phyloP scores from a whole-genome alignment of 2,888 invertebrate species.

The Micropterix aruncella region DNA sequence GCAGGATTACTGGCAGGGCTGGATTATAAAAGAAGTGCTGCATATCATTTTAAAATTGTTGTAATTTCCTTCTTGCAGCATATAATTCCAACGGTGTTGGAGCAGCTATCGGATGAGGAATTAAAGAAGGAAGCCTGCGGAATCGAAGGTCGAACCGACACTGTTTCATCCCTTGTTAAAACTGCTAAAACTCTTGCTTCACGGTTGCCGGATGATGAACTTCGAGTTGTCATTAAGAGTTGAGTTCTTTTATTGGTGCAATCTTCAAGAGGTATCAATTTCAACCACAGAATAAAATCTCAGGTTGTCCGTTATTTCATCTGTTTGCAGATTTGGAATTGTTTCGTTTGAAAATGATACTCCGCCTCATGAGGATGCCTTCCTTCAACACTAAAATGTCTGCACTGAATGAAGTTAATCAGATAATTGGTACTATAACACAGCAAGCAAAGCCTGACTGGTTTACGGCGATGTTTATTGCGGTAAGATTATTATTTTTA shows the following conservation, averaged over 20 bases:
- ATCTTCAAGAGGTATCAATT: too few species aligned
- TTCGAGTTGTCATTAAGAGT: too few species aligned
- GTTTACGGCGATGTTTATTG: slow-evolving; percentile 88
- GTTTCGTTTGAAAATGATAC: slow-evolving; percentile 91
- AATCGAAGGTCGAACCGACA: slow-evolving; percentile 91
- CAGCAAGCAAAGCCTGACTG: slow-evolving; percentile 88
- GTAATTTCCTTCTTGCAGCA: slow-evolving; percentile 41
- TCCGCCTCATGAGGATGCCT: slow-evolving; percentile 85
- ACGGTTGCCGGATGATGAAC: too few species aligned
- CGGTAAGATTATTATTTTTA: too few species aligned
- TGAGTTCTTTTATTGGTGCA: slow-evolving; percentile 17
- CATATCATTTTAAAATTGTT: slow-evolving; percentile 1
- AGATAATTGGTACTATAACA: slow-evolving; percentile 82
- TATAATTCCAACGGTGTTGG: slow-evolving; percentile 78
- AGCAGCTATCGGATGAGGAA: slow-evolving; percentile 89
- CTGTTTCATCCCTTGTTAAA: slow-evolving; percentile 87
- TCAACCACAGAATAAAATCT: too few species aligned
- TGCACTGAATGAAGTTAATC: slow-evolving; percentile 95
- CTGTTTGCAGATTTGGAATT: slow-evolving; percentile 60
- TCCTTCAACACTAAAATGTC: slow-evolving; percentile 99
- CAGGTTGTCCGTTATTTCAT: too few species aligned
- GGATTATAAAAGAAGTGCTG: neutral
- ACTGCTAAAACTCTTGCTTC: slow-evolving; percentile 81
- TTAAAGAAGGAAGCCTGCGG: slow-evolving; percentile 87
- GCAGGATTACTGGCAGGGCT: neutral